A percentile compares a stretch with the other conserved stretches of the same genome.
phyloP scores from a whole-genome alignment of 53 echinoderm and acorn worm species.

The Apostichopus leukothele region DNA sequence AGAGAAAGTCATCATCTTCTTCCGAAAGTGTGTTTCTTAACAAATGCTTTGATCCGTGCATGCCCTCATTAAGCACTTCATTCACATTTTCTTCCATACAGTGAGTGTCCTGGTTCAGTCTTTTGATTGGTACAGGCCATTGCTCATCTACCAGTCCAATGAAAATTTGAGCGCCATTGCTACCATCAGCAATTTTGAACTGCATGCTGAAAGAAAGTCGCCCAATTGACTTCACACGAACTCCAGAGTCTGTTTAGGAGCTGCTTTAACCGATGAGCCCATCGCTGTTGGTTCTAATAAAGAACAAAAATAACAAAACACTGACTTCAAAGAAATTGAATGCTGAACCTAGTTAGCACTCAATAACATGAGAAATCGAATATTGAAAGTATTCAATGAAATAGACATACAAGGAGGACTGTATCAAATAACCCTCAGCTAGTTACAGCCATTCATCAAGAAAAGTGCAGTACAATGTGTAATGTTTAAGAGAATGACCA shows the following conservation, averaged over 20 bases:
- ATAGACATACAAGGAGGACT: no score
- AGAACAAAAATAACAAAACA: background rate
- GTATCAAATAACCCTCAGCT: no score
- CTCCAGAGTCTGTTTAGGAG: background rate
- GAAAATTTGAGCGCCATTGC: conserved; percentile 18
- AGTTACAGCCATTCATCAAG: no score
- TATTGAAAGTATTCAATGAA: no score
- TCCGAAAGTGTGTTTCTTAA: background rate
- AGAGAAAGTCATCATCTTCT: conserved; percentile 21
- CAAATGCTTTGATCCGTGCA: background rate
- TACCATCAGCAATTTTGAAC: conserved; percentile 20
- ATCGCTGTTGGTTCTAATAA: background rate
- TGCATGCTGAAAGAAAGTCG: conserved; percentile 7
- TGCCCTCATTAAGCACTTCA: background rate
- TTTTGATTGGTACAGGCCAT: background rate
- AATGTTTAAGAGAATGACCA: no score
- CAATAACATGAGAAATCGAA: no score
- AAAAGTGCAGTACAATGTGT: no score
- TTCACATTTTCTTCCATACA: background rate
- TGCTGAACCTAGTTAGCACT: no score
- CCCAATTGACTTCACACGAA: conserved; percentile 3
- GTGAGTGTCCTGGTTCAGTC: background rate
- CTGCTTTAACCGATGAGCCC: background rate
- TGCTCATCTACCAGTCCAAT: conserved; percentile 4
- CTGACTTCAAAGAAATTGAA: no score